phyloP scores from a whole-genome alignment of 1,140 invertebrate genomes.

The Harpegnathos saltator region DNA sequence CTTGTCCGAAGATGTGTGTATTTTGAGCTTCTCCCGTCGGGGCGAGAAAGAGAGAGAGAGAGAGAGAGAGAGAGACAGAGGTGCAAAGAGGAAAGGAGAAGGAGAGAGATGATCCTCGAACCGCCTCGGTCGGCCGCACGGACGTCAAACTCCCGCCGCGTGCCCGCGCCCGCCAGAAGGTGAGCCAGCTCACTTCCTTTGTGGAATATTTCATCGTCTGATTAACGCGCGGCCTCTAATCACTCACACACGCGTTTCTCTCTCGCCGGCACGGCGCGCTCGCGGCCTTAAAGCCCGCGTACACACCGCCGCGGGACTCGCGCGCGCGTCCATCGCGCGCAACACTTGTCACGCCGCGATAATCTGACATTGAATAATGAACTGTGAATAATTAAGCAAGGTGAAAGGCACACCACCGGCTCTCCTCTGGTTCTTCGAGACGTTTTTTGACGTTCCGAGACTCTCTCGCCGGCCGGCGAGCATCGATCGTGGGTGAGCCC shows the following conservation, averaged over 20 bases:
- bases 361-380: constrained; percentile 72
- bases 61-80: no score
- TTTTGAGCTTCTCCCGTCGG: constrained; percentile 48
- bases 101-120: constrained; percentile 64
- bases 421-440: constrained; percentile 15
- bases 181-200: constrained; percentile 65
- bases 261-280: constrained; percentile 37
- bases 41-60: constrained; percentile 15
- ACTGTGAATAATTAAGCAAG: constrained; percentile 71
- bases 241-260: constrained; percentile 70
- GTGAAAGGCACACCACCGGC: constrained; percentile 62
- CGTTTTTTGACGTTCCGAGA: constrained; percentile 38
- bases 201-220: constrained; percentile 78
- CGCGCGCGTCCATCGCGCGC: constrained; percentile 41
- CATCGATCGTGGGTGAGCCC: constrained; percentile 69
- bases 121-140: constrained; percentile 55
- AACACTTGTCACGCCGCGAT: constrained; percentile 68
- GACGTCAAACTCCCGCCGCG: constrained; percentile 33
- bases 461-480: constrained; percentile 1
- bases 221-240: constrained; percentile 79
- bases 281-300: constrained; percentile 58
- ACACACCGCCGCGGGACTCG: constrained; percentile 41
- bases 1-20: constrained; percentile 42
- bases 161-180: constrained; percentile 50
- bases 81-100: no score